Base-by-base conservation (phyloP, 2,113 vertebrate species). In the Mellivora capensis region DNA sequence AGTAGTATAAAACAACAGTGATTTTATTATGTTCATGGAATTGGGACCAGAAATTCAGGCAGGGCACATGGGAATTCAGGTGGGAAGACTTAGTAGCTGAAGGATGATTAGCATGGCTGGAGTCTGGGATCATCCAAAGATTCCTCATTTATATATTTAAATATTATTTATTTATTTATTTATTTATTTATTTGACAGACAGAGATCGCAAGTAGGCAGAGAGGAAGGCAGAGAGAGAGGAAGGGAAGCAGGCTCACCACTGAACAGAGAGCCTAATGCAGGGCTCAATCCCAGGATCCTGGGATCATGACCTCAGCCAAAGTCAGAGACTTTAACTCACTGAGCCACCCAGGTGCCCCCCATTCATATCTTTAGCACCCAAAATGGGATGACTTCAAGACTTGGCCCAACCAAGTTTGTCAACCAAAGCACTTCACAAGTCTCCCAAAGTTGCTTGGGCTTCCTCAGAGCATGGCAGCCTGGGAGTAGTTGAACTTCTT, bases 1-100 rank as follows among this genome's bases (percentile, higher is more conserved):
- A 42, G 13, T 86, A 10, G 7, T 44, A 62, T 25, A 62, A 96
- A 97, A 49, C 14, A 91, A 27, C 21, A 44, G 37, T 7, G 17
- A 29, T 74, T 94, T 90, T 74, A 76, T 93, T 84, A 62, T 76
- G 21, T 25, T 90, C 42, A 57, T 10, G 1, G 80, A 44, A 47
- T 84, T 94, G 27, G 72, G 21, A 80, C 81, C 71, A 80, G 47
- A 91, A 93, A 88, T 94, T 92, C 79, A 92, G 47, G n/a, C 4
- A 62, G 37, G 25, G 21, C 34, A 72, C 7, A 4, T 62, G 3
- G 17, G 27, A 42, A 87, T 29, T 76, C 8, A 3, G 42, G 29
- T 44, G 64, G 37, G 59, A 80, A 94, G 39, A 34, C 67, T 54
- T 3, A 9, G n/a, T 13, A 69, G 9, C 17, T 91, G 39, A 54